A percentile compares a stretch with the other conserved stretches of the same genome.
phyloP scores from a whole-genome alignment of 2,113 vertebrate genomes.

The Harpagus bidentatus region DNA sequence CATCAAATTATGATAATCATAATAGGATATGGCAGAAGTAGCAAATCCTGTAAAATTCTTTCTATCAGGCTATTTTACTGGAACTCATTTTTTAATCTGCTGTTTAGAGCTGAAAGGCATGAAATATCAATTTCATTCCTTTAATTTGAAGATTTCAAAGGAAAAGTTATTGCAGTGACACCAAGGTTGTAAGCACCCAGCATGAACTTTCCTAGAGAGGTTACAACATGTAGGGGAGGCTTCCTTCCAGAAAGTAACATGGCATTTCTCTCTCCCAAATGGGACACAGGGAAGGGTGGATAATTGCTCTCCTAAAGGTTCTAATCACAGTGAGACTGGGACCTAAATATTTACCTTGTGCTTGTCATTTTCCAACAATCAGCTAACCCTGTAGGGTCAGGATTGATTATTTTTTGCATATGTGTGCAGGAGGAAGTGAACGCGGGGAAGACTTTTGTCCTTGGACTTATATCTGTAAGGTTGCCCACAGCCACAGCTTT shows the following conservation, averaged over 20 bases:
- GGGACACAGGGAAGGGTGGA: not conserved
- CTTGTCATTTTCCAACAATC: not conserved
- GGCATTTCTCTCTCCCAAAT: not conserved
- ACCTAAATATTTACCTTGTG: not conserved
- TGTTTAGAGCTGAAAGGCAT: slow-evolving; percentile 5
- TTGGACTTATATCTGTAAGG: not conserved
- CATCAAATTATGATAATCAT: not conserved
- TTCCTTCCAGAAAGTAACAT: not conserved
- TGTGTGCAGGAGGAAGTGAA: not conserved
- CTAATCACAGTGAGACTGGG: not conserved
- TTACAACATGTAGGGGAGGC: not conserved
- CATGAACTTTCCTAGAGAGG: not conserved
- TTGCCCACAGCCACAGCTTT: not conserved
- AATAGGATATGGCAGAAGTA: not conserved
- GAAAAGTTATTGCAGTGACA: not conserved
- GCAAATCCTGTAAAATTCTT: not conserved
- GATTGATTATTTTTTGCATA: not conserved
- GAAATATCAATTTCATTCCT: not conserved
- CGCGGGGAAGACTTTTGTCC: not conserved
- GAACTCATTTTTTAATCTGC: slow-evolving; percentile 36
- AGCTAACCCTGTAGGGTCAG: not conserved
- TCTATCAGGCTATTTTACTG: slow-evolving; percentile 33
- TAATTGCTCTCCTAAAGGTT: not conserved
- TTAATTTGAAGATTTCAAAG: slow-evolving; percentile 1
- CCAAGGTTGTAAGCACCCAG: not conserved